A percentile compares a stretch with the other conserved stretches of the same genome.
phyloP scores from a whole-genome alignment of 2,888 invertebrate genomes.

The Diarsia dahlii region DNA sequence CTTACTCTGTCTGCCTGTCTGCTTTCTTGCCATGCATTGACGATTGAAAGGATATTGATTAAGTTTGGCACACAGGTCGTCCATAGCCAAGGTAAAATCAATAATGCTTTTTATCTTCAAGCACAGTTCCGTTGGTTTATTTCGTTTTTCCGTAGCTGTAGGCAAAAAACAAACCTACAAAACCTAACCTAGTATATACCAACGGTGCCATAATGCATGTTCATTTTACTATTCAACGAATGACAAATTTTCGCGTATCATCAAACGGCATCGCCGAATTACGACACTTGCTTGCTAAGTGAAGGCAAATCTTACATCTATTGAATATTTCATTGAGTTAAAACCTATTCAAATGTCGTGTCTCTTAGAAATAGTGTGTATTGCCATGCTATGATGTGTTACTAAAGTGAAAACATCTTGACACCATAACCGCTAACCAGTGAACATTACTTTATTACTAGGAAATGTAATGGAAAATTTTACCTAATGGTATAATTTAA shows the following conservation, averaged over 20 bases:
- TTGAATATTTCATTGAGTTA: conserved; percentile 29
- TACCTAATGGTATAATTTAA: too few relatives aligned
- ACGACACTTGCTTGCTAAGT: conserved; percentile 42
- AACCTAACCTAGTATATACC: not conserved
- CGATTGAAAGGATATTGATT: not conserved
- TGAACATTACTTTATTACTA: not conserved
- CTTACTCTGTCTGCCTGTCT: not conserved
- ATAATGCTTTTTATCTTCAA: too few relatives aligned
- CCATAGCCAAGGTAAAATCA: too few relatives aligned
- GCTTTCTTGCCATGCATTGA: not conserved
- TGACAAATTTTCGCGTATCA: conserved; percentile 49
- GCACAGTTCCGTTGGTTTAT: too few relatives aligned
- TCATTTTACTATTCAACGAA: conserved; percentile 50
- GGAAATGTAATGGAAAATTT: not conserved
- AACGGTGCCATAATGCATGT: not conserved
- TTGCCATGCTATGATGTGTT: not conserved
- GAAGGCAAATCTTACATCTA: conserved; percentile 40
- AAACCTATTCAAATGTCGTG: conserved; percentile 31
- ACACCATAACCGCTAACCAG: not conserved
- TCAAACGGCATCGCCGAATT: conserved; percentile 49
- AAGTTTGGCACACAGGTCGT: not conserved
- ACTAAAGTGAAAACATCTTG: conserved; percentile 3
- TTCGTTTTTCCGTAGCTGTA: too few relatives aligned
- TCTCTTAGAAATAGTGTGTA: conserved; percentile 14
- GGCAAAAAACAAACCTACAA: not conserved